Base-by-base conservation (phyloP, 2,113 vertebrate species). In the Chitala chitala region DNA sequence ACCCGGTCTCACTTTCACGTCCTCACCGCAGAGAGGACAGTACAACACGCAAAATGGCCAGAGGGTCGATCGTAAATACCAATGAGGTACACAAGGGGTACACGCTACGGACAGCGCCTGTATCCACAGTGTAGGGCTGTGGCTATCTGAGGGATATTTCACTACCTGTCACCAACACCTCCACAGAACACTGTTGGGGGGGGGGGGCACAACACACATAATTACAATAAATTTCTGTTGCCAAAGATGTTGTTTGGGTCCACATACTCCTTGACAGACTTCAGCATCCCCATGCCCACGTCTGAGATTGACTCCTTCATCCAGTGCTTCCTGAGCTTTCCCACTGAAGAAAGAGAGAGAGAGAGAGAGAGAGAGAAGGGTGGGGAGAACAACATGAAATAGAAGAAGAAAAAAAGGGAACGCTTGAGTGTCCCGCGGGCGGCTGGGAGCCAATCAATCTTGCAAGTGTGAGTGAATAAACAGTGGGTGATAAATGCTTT, bases 401-500 rank as follows among this genome's bases (percentile, higher is more conserved):
- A 89, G 61, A 6, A 46, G 24, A 24, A 82, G 77, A 81, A 86
- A 86, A 82, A 70, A 54, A 65, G 22, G 81, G 85, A 86, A 88
- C 83, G 91, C 87, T 86, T 89, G 87, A 90, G 89, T 90, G 89
- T 88, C 88, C 89, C 88, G 90, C 90, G 87, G 87, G 92, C 93
- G 89, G 89, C 89, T 90, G 88, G 85, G 86, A 96, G 90, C 92
- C 92, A 94, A 97, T 97, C 94, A 96, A 97, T 98, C 95, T 98
- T 96, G 88, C 89, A 91, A 94, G 93, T 92, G 91, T 88, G 94
- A 96, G 93, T 95, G 94, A 96, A 94, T 94, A 97, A 98, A 98
- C 95, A 94, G 93, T 91, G 91, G 87, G 92, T 98, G 95, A 99
- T 98, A 95, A 97, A 99, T 98, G 96, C 90, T 96, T 98, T 98